Conservation (phyloP, 2,797 vertebrate genomes). For the Coranthus polyacanthus region DNA sequence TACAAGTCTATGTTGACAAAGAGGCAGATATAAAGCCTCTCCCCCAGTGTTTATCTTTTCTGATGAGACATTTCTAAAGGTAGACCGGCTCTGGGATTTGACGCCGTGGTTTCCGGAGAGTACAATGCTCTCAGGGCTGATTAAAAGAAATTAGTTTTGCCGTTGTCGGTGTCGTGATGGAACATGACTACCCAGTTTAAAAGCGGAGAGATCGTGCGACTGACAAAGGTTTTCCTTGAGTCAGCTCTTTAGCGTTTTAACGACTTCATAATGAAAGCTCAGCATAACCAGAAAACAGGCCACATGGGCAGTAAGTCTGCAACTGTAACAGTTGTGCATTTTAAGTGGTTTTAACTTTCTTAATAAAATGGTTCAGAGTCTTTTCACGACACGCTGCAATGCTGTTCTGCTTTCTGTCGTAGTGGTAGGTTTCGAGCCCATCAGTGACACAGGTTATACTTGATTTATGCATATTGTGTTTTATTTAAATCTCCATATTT, state of each 20-base stretch:
- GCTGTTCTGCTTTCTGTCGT: too few relatives aligned
- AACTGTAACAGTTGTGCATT: not conserved
- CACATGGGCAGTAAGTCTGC: conserved; percentile 10
- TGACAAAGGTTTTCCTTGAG: conserved; percentile 31
- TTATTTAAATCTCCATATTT: too few relatives aligned
- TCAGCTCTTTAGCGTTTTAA: conserved; percentile 59
- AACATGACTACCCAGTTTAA: conserved; percentile 24
- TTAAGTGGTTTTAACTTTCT: not conserved
- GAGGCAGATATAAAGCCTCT: conserved; percentile 23
- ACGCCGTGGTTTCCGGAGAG: too few relatives aligned
- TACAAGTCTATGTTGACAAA: conserved; percentile 31
- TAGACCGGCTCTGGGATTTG: conserved; percentile 26
- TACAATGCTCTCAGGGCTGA: conserved; percentile 33
- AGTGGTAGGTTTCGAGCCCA: too few relatives aligned
- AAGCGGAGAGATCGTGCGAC: conserved; percentile 18
- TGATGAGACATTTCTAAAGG: conserved; percentile 41
- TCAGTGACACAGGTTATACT: too few relatives aligned
- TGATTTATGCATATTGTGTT: too few relatives aligned
- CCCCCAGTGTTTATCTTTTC: conserved; percentile 22
- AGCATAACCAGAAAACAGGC: conserved; percentile 43
- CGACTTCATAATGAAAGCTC: conserved; percentile 33
- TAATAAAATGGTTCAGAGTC: not conserved
- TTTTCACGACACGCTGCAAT: too few relatives aligned
- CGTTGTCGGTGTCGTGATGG: conserved; percentile 12
- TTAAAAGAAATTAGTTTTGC: conserved; percentile 50